These are phyloP conservation scores for Apodemus sylvaticus DNA, from an alignment of 2,113 vertebrate species.

Conservation along the genomic window DNA sequence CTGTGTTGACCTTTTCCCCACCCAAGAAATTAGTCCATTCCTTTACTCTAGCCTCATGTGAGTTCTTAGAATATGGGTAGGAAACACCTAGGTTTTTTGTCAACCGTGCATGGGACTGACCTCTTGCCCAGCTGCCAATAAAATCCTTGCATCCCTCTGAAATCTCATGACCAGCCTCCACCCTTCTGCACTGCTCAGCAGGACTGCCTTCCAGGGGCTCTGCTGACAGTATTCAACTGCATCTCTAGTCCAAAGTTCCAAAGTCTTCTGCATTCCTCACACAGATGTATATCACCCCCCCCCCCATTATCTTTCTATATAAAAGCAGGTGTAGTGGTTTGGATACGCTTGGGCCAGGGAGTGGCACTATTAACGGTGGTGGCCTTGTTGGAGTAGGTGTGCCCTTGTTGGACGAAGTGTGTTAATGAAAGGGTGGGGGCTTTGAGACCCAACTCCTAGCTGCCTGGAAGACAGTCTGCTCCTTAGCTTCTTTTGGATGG, in stretches of 20 bases:
- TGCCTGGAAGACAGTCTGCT: too few relatives aligned
- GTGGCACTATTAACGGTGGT: too few relatives aligned
- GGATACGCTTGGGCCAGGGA: too few relatives aligned
- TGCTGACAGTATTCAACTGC: neutral
- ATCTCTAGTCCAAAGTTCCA: neutral
- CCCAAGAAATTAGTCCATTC: neutral
- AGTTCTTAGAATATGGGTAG: neutral
- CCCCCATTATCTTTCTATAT: too few relatives aligned
- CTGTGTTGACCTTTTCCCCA: neutral
- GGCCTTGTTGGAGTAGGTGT: too few relatives aligned
- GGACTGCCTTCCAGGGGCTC: neutral
- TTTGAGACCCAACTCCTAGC: too few relatives aligned
- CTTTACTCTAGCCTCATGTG: neutral
- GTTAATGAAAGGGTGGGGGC: too few relatives aligned
- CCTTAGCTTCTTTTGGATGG: too few relatives aligned
- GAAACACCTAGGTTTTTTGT: neutral
- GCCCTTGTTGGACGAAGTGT: too few relatives aligned
- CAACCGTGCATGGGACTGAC: neutral
- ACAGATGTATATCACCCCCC: too few relatives aligned
- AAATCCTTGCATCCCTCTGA: neutral
- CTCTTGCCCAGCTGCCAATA: neutral
- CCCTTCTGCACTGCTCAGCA: neutral
- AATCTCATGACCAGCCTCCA: neutral
- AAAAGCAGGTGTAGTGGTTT: too few relatives aligned
- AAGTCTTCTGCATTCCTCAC: too few relatives aligned